Conservation (phyloP, 2,113 vertebrate genomes). For the Campylorhamphus procurvoides region DNA sequence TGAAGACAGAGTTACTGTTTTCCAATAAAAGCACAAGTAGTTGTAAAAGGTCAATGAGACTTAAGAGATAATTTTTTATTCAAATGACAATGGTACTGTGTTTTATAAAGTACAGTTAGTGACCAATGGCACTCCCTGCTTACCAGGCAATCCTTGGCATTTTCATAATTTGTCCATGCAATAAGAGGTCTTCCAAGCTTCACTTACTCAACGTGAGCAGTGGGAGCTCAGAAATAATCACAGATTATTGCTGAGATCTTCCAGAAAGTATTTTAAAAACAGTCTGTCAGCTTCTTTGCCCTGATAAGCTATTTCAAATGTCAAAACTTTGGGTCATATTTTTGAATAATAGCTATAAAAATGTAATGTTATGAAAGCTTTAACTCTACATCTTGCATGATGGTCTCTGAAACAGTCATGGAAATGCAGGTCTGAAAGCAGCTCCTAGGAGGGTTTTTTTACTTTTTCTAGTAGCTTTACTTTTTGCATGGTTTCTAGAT, state of each 20-base stretch:
- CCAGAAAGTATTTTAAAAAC: not conserved
- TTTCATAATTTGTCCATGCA: conserved; percentile 28
- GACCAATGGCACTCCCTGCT: not conserved
- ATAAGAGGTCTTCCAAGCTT: not conserved
- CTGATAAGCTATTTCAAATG: conserved; percentile 25
- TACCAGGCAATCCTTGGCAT: not conserved
- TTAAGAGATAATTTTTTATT: not conserved
- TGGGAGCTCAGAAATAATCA: not conserved
- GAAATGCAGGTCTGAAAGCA: not conserved
- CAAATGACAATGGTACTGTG: not conserved
- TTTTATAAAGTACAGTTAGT: not conserved
- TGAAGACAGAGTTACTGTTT: not conserved
- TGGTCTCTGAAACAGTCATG: not conserved
- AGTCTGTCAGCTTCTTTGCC: not conserved
- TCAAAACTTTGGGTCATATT: not conserved
- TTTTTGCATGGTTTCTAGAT: not conserved
- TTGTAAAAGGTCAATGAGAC: conserved; percentile 4
- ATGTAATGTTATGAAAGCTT: not conserved
- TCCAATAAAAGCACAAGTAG: not conserved
- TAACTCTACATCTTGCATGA: not conserved
- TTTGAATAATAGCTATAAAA: not conserved
- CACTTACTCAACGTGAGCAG: not conserved
- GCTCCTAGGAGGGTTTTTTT: not conserved
- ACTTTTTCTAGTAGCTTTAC: not conserved
- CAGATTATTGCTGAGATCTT: not conserved